Conservation (phyloP, 2,113 vertebrate genomes). For the Noturus placidus region DNA sequence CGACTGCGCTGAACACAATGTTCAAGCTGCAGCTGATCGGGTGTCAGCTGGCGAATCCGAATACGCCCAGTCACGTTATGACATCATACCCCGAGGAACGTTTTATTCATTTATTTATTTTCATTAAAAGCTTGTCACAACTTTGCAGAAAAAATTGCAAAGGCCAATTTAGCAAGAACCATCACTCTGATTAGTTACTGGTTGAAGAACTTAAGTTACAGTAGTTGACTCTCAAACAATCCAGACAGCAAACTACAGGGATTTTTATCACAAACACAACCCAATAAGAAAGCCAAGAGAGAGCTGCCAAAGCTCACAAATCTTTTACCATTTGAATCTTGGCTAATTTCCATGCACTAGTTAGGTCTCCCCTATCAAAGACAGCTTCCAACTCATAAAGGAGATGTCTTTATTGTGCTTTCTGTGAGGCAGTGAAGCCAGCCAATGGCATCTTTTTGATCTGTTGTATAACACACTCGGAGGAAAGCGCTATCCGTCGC, state of each 20-base stretch:
- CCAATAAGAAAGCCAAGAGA: neutral
- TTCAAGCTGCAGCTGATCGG: slow-evolving; percentile 9
- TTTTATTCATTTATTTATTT: neutral
- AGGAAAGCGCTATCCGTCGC: neutral
- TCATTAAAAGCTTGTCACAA: neutral
- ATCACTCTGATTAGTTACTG: neutral
- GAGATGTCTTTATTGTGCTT: too few relatives aligned
- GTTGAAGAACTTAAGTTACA: neutral
- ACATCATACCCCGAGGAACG: slow-evolving; percentile 28
- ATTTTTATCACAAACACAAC: neutral
- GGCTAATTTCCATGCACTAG: neutral
- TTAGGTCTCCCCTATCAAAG: neutral
- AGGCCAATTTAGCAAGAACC: neutral
- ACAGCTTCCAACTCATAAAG: neutral
- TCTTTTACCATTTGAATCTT: neutral
- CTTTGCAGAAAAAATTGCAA: neutral
- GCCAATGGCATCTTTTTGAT: neutral
- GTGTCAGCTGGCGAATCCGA: slow-evolving; percentile 6
- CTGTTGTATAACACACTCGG: neutral
- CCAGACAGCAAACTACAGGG: neutral
- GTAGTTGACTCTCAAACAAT: neutral
- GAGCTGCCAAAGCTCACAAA: neutral
- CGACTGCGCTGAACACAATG: slow-evolving; percentile 23
- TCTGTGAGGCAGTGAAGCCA: too few relatives aligned
- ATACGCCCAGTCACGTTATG: slow-evolving; percentile 29